Base-by-base conservation (phyloP, 1,140 invertebrate species). In the Pseudoatta argentina region DNA sequence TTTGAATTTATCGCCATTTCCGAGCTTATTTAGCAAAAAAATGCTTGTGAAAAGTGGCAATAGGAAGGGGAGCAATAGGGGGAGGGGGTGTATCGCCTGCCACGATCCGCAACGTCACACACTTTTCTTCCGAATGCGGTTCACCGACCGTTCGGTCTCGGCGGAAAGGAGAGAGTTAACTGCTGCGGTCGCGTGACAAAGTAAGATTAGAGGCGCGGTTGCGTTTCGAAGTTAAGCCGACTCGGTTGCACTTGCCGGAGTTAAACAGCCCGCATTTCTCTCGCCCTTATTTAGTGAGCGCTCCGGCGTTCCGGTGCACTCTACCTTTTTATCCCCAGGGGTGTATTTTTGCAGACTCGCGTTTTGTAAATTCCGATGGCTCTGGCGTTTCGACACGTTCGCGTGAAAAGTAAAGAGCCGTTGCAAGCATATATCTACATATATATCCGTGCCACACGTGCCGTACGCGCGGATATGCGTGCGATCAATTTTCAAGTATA, bases 401-500 rank as follows among this genome's bases (percentile, higher is more conserved):
- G 67, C 55, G 24, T 82, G 53, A 61, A 61, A 10, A 16, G 24
- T 34, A 61, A 61, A 82, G 24, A 48, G 18, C 12, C 16, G 34
- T 24, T 24, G 30, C 48, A 24, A 16, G 16, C 18, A 48, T 57
- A 34, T 24, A 53, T 57, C 44, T 51, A 16, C 34, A 27, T 44
- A 53, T 21, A n/a, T 24, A 30, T 67, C 6, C 2, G 44, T 1
- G 51, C 14, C 16, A 4, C 34, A 4, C 6, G 14, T 27, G 12
- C 6, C 27, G 57, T 48, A 21, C 57, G 27, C 53, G 53, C 59
- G 24, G 30, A 44, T 18, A 34, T 53, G 66, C 64, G 67, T 24
- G 78, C 44, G 78, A 86, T 87, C 79, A 87, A 83, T 87, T 87
- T 87, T 83, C 69, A 67, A 61, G 18, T 63, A 34, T 34, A 71